These are phyloP conservation scores for Actias luna DNA, from an alignment of 2,888 invertebrate species.

Conservation along the genomic window DNA sequence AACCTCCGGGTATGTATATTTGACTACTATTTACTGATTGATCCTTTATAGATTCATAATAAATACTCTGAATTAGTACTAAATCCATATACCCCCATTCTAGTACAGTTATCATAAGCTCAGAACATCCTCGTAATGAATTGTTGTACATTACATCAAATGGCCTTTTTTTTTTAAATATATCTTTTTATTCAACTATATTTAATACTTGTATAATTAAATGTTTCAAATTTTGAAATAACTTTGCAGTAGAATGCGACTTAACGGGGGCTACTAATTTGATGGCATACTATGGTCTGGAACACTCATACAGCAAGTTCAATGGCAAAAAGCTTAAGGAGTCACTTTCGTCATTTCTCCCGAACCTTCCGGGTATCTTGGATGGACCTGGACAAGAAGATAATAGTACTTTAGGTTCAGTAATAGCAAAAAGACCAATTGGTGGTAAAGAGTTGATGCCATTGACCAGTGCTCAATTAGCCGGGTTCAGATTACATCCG, in stretches of 20 bases:
- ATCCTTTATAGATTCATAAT: not conserved
- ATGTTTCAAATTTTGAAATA: constrained; percentile 14
- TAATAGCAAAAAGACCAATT: constrained; percentile 97
- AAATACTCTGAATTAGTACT: not conserved
- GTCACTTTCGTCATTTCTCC: constrained; percentile 96
- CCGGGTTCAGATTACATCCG: constrained; percentile 96
- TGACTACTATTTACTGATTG: not conserved
- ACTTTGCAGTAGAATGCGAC: constrained; percentile 90
- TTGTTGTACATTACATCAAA: no score
- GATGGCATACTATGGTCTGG: constrained; percentile 97
- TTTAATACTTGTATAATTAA: not conserved
- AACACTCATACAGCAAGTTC: constrained; percentile 98
- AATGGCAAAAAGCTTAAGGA: constrained; percentile 98
- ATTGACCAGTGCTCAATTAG: constrained; percentile 92
- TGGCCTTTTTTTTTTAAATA: not conserved
- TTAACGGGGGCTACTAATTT: constrained; percentile 98
- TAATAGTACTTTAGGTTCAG: constrained; percentile 93
- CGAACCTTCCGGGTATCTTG: constrained; percentile 96
- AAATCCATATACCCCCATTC: not conserved
- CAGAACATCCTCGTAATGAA: no score
- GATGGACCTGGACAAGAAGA: constrained; percentile 94
- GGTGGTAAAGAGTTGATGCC: constrained; percentile 92
- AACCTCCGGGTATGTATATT: constrained; percentile 88
- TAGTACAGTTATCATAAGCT: not conserved
- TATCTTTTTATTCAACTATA: not conserved